Evolutionary conservation across 2,888 invertebrate genomes (phyloP).

Genomic region (Plebejus argus): DNA sequence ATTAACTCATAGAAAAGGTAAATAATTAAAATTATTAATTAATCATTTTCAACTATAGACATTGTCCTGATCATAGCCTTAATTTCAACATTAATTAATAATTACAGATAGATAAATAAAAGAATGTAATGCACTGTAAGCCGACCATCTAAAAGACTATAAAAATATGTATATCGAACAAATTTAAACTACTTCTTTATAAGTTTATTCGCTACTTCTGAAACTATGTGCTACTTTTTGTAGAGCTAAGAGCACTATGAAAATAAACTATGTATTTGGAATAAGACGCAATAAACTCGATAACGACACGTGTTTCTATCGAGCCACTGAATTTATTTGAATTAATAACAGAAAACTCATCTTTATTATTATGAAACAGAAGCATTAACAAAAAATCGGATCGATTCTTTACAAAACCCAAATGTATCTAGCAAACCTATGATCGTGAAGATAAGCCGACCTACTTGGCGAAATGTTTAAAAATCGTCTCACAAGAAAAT

Average conservation of each 20-base stretch:
- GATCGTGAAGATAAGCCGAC: neutral
- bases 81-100: too few species aligned
- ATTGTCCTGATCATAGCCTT: too few species aligned
- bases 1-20: neutral
- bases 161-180: neutral
- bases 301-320: slow-evolving; percentile 13
- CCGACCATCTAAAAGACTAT: neutral
- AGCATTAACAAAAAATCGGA: neutral
- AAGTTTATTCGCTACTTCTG: neutral
- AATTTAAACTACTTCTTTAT: neutral
- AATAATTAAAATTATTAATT: neutral
- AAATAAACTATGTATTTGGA: slow-evolving; percentile 22
- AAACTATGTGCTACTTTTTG: neutral
- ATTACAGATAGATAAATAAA: neutral
- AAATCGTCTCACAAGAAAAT: neutral
- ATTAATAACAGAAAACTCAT: neutral
- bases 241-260: slow-evolving; percentile 8
- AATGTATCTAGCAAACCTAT: neutral
- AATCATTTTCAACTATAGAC: neutral
- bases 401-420: neutral
- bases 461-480: neutral
- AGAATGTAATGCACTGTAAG: neutral
- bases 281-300: slow-evolving; percentile 25
- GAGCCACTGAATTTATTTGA: slow-evolving; percentile 5
- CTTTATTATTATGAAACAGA: neutral